Base-by-base conservation (phyloP, 2,797 vertebrate species). In the Epinephelus coioides region DNA sequence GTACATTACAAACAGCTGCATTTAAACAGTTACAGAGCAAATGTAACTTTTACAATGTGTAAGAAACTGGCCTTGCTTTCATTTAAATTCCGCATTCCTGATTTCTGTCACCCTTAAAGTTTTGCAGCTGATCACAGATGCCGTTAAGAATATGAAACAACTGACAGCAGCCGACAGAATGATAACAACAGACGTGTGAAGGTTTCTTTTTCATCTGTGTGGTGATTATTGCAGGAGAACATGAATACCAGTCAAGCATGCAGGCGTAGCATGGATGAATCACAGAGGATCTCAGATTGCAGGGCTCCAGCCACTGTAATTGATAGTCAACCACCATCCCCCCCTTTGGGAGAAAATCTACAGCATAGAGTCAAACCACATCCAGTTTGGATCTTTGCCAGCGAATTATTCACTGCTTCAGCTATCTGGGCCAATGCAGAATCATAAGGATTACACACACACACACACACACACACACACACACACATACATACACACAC, bases 311-410 rank as follows among this genome's bases (percentile, higher is more conserved):
- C 85, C 90, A 71, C 88, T 91, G 92, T 91, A 93, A 93, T 86
- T 91, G 92, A 93, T 92, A 93, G 91, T 84, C 81, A 80, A 86
- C 81, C 79, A 51, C 82, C 87, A 57, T 27, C 65, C 74, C 78
- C 81, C 60, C 50, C 50, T 83, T 77, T 64, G 70, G 82, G 78
- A 85, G 56, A 85, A 88, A 90, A 84, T 85, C 76, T 85, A 70
- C 67, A 86, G 85, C 84, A 81, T 81, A 51, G 74, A 92, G 78
- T 92, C 81, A 89, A 90, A 90, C 90, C 92, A 94, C 91, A 94
- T 90, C 92, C 90, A 93, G 85, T 73, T 78, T 94, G 94, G 86
- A 86, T 63, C 75, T 49, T 65, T 78, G 93, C 93, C 94, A 95
- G 80, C 56, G 15, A 90, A 91, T 93, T 91, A 93, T 92, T 93